phyloP scores from a whole-genome alignment of 2,888 invertebrate species.

The Aquatica leii region DNA sequence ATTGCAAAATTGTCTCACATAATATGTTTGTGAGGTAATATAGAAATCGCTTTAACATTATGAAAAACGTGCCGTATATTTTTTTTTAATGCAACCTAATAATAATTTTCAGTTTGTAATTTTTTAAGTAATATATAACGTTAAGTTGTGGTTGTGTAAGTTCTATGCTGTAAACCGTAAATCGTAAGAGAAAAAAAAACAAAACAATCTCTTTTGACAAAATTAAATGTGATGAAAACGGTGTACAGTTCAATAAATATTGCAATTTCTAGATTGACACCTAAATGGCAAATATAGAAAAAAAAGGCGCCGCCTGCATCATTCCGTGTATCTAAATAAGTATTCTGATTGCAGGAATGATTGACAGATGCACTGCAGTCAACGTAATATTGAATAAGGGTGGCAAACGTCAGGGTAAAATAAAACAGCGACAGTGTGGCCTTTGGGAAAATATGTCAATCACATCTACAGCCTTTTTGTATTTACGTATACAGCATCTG shows the following conservation, averaged over 20 bases:
- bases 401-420: slow-evolving; percentile 48
- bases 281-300: slow-evolving; percentile 25
- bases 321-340: slow-evolving; percentile 40
- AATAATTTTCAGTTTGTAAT: no score
- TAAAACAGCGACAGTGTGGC: slow-evolving; percentile 47
- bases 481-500: slow-evolving; percentile 51
- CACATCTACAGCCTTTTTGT: slow-evolving; percentile 51
- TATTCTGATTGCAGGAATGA: slow-evolving; percentile 43
- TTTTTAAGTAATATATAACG: no score
- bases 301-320: slow-evolving; percentile 40
- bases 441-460: slow-evolving; percentile 59
- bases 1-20: no score
- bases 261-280: slow-evolving; percentile 34
- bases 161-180: no score
- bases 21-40: no score
- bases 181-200: no score
- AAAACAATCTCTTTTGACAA: background rate
- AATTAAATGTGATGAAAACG: slow-evolving; percentile 13
- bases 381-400: slow-evolving; percentile 46
- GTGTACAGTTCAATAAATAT: slow-evolving; percentile 32
- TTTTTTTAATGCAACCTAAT: no score
- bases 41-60: no score
- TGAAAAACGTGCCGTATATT: no score
- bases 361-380: slow-evolving; percentile 43
- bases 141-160: no score